Base-by-base conservation (phyloP, 2,113 vertebrate species). In the Serinus canaria region DNA sequence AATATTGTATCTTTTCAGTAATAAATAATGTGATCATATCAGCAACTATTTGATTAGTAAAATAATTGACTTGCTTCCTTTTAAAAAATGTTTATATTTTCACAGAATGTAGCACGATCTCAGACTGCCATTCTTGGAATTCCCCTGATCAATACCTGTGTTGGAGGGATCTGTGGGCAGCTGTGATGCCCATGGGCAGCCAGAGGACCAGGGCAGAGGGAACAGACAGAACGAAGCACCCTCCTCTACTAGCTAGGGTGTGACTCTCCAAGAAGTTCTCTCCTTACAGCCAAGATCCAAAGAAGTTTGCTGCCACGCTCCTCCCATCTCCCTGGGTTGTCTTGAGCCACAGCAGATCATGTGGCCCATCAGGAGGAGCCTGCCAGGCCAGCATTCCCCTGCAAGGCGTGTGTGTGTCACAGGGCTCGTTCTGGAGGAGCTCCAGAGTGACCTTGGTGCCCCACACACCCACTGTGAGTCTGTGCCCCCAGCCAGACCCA, bases 371-470 rank as follows among this genome's bases (percentile, higher is more conserved):
- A 80, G 37, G 10, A 83, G 31, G 28, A 53, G 56, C 24, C 43
- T 81, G 52, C 56, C 77, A 87, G 27, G 27, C 5, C 64, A n/a
- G 33, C 2, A 2, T 37, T 69, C 15, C 55, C 43, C 17, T 1
- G 19, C 37, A 41, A 24, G 58, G 15, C 5, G 18, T 37, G 25
- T 30, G 30, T 8, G 33, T 31, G 55, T 52, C 83, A 7, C 28
- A 7, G 35, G 46, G 44, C 53, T 87, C 0, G 0, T 16, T 60
- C 49, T 17, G 16, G 39, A 70, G 41, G 7, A 43, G 63, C 20
- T 52, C 8, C 47, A 30, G 16, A 1, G n/a, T 41, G 31, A 87
- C 41, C 21, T 25, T 0, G 0, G 10, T 0, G 3, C 10, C n/a
- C 17, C 3, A 1, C 41, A 19, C 52, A 31, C 9, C 28, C 55